These are phyloP conservation scores for Polypterus senegalus DNA, from an alignment of 2,113 vertebrate species.

Conservation along the genomic window DNA sequence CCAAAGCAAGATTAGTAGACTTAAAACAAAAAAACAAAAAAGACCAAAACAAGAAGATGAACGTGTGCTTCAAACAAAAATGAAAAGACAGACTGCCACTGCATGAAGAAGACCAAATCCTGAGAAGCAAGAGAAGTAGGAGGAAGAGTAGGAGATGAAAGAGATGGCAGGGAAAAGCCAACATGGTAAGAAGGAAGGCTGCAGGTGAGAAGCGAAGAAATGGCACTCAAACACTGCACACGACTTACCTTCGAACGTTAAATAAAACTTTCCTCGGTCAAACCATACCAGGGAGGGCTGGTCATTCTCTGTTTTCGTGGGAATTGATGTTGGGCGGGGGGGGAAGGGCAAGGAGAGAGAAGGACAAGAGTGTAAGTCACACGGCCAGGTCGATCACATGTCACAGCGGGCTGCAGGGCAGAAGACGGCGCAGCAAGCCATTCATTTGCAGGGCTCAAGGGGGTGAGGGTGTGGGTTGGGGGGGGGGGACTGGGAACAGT, in stretches of 20 bases:
- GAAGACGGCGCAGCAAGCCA: conserved; percentile 36
- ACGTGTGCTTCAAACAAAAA: background rate
- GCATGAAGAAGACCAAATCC: conserved; percentile 10
- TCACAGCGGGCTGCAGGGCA: conserved; percentile 57
- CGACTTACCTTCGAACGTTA: conserved; percentile 99
- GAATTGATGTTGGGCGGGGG: conserved; percentile 65
- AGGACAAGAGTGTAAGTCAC: conserved; percentile 94
- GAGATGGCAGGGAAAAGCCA: conserved; percentile 10
- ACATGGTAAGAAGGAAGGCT: conserved; percentile 18
- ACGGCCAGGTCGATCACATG: conserved; percentile 66
- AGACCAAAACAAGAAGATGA: too few relatives aligned
- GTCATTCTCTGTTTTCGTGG: conserved; percentile 95
- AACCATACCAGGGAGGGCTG: conserved; percentile 99
- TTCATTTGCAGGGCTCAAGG: conserved; percentile 37
- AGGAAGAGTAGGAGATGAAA: conserved; percentile 19
- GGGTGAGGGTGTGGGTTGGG: conserved; percentile 6
- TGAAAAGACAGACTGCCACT: background rate
- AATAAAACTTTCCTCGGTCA: conserved; percentile 99
- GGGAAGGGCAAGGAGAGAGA: conserved; percentile 75
- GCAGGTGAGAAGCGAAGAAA: conserved; percentile 32
- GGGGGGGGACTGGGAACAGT: background rate
- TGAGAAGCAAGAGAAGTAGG: conserved; percentile 25
- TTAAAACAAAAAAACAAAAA: too few relatives aligned
- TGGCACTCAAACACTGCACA: conserved; percentile 42
- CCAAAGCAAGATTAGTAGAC: too few relatives aligned